phyloP scores from a whole-genome alignment of 2,888 invertebrate genomes.

The Cordilura impudica region DNA sequence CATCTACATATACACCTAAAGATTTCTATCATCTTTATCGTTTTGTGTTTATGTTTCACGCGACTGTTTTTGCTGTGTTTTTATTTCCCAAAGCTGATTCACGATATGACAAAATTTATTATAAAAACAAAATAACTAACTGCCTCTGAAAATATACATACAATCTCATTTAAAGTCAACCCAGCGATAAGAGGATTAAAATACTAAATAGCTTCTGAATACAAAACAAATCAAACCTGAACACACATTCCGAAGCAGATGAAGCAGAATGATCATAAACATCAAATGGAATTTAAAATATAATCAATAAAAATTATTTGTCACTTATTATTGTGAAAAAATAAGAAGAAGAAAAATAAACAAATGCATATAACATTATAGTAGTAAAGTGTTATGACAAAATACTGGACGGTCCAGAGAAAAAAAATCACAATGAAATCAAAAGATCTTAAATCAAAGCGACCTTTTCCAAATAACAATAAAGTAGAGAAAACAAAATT shows the following conservation, averaged over 20 bases:
- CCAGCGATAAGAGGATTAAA: constrained; percentile 59
- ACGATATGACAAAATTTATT: constrained; percentile 33
- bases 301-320: constrained; percentile 76
- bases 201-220: constrained; percentile 57
- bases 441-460: constrained; percentile 34
- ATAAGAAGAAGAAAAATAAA: too few relatives aligned
- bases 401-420: constrained; percentile 54
- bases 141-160: constrained; percentile 22
- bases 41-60: too few relatives aligned
- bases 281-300: constrained; percentile 53
- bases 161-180: constrained; percentile 28
- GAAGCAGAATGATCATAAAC: constrained; percentile 34
- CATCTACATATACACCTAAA: too few relatives aligned
- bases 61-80: background rate
- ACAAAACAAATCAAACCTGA: constrained; percentile 41
- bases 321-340: constrained; percentile 71
- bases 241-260: constrained; percentile 23
- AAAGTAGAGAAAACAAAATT: constrained; percentile 3
- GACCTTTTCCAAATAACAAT: background rate
- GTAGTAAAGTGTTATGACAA: constrained; percentile 70
- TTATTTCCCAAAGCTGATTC: constrained; percentile 33
- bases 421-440: constrained; percentile 5
- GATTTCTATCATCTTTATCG: too few relatives aligned
- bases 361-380: constrained; percentile 36
- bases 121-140: background rate